Evolutionary conservation across 2,113 vertebrate genomes (phyloP).

Genomic region (Urocolius indicus): DNA sequence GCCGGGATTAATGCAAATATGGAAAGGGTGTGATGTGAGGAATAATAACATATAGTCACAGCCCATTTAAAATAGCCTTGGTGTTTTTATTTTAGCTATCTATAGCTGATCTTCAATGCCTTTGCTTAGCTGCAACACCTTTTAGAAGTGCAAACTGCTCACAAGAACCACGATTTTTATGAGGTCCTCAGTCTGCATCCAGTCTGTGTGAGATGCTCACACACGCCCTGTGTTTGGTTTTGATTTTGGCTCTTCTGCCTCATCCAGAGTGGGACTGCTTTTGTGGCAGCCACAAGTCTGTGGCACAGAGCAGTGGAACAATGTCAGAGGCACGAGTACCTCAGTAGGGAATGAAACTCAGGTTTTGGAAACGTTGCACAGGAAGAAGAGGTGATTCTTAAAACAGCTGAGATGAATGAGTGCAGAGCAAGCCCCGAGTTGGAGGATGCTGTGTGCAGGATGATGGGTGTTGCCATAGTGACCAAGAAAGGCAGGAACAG

Average conservation of each 20-base stretch:
- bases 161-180: not conserved
- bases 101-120: not conserved
- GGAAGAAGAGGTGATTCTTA: not conserved
- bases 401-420: constrained; percentile 1
- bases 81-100: not conserved
- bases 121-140: not conserved
- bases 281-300: not conserved
- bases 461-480: constrained; percentile 7
- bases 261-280: not conserved
- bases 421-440: not conserved
- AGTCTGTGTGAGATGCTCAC: not conserved
- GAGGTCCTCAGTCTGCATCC: not conserved
- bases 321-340: not conserved
- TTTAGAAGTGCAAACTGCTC: not conserved
- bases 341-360: not conserved
- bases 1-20: not conserved
- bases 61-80: not conserved
- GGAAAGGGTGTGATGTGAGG: not conserved
- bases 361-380: not conserved
- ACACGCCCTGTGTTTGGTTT: not conserved
- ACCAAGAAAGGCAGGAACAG: not conserved
- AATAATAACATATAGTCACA: not conserved
- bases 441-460: constrained; percentile 7
- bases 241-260: not conserved
- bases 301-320: not conserved